A percentile compares a stretch with the other conserved stretches of the same genome.
phyloP scores from a whole-genome alignment of 2,797 vertebrate genomes.

The Pseudotriccus pelzelni region DNA sequence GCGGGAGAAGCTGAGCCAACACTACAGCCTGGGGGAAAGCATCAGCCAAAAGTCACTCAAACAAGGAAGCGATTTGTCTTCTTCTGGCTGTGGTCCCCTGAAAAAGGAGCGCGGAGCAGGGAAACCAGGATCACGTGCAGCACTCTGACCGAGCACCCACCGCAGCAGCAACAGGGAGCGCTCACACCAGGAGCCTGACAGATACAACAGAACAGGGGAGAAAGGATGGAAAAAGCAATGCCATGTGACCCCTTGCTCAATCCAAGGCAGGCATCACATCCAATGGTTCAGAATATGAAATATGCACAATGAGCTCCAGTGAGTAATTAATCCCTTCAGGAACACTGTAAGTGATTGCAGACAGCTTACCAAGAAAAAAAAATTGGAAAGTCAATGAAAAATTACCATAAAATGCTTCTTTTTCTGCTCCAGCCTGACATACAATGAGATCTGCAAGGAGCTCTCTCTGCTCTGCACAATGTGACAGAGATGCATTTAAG shows the following conservation, averaged over 20 bases:
- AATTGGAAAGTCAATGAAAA: slow-evolving; percentile 44
- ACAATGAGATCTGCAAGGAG: neutral
- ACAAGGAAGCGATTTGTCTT: slow-evolving; percentile 64
- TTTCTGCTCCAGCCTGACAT: neutral
- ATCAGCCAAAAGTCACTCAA: slow-evolving; percentile 58
- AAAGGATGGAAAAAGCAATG: neutral
- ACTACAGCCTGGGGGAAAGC: neutral
- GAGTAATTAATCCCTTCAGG: slow-evolving; percentile 57
- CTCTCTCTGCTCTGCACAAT: neutral
- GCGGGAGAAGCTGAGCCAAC: neutral
- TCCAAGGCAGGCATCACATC: slow-evolving; percentile 30
- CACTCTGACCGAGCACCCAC: neutral
- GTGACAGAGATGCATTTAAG: neutral
- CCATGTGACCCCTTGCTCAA: neutral
- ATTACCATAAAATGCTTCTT: slow-evolving; percentile 23
- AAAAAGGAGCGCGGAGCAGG: neutral
- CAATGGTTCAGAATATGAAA: slow-evolving; percentile 30
- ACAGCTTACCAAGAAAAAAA: slow-evolving; percentile 45
- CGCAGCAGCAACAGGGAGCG: neutral
- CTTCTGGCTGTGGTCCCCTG: slow-evolving; percentile 3
- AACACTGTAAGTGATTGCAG: slow-evolving; percentile 54
- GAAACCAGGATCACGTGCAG: neutral
- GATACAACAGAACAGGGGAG: neutral
- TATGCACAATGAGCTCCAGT: slow-evolving; percentile 29
- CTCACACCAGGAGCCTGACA: slow-evolving; percentile 24